Conservation (phyloP, 37 sponge, comb jelly and placozoan species). For the Aplysina aerophoba region DNA sequence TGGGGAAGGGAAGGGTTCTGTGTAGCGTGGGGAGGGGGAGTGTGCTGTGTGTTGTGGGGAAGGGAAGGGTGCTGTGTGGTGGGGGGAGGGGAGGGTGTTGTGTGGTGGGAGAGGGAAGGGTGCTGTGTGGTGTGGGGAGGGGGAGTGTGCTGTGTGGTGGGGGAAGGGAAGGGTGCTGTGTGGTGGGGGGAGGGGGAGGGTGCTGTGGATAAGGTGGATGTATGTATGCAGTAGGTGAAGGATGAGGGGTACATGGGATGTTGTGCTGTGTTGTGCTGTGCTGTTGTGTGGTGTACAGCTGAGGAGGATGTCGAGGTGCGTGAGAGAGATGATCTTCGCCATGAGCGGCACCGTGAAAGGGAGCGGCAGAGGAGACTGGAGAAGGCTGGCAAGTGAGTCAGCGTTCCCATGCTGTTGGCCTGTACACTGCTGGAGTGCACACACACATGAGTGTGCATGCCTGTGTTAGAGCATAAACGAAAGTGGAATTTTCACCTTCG, state of each 20-base stretch:
- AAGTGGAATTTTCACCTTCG: too few species aligned
- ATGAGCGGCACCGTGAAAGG: slow-evolving; percentile 98
- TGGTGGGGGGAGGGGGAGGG: too few species aligned
- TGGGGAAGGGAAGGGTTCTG: too few species aligned
- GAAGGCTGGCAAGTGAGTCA: slow-evolving; percentile 56
- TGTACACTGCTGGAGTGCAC: too few species aligned
- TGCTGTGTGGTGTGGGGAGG: too few species aligned
- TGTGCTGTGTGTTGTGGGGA: neutral
- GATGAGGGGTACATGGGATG: neutral
- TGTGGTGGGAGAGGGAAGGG: neutral
- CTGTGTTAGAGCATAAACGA: too few species aligned
- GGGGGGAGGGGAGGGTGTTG: neutral
- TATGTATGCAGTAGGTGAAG: too few species aligned
- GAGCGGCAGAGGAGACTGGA: slow-evolving; percentile 92
- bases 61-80: neutral
- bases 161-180: too few species aligned
- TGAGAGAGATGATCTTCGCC: slow-evolving; percentile 91
- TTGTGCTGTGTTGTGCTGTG: neutral
- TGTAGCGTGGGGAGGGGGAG: neutral
- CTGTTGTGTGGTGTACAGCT: neutral
- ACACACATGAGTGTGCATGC: too few species aligned
- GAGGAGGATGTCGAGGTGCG: slow-evolving; percentile 67
- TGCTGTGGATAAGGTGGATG: neutral
- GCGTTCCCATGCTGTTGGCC: too few species aligned
- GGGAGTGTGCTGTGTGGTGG: too few species aligned